Evolutionary conservation across 2,797 vertebrate genomes (phyloP).

Genomic region (Megalops cyprinoides): DNA sequence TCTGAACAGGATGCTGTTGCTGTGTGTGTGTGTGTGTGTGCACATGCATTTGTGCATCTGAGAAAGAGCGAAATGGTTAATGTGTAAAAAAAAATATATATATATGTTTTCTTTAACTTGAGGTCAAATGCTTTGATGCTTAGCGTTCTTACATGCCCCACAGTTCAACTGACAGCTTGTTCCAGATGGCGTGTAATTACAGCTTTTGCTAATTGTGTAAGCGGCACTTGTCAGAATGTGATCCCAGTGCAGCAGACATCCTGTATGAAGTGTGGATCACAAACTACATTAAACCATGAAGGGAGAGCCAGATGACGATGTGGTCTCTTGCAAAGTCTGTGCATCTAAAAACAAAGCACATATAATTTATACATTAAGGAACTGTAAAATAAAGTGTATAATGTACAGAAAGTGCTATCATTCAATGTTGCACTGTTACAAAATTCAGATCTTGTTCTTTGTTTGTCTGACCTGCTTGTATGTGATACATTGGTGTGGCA

Average conservation of each 20-base stretch:
- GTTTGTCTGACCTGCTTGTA: too few relatives aligned
- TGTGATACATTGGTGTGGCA: too few relatives aligned
- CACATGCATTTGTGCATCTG: too few relatives aligned
- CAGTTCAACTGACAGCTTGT: not conserved
- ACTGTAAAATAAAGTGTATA: too few relatives aligned
- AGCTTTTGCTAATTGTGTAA: slow-evolving; percentile 6
- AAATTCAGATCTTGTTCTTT: too few relatives aligned
- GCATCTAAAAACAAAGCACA: too few relatives aligned
- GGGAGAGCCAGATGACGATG: too few relatives aligned
- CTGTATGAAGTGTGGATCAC: not conserved
- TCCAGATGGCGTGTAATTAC: slow-evolving; percentile 20
- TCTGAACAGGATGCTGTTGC: too few relatives aligned
- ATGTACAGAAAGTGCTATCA: not conserved
- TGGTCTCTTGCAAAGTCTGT: too few relatives aligned
- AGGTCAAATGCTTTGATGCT: not conserved
- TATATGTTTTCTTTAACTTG: not conserved
- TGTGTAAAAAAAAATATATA: too few relatives aligned
- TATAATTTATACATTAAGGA: slow-evolving; percentile 23
- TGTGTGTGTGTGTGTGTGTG: not conserved
- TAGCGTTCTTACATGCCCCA: not conserved
- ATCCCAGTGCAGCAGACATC: not conserved
- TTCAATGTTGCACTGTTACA: too few relatives aligned
- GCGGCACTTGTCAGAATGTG: slow-evolving; percentile 11
- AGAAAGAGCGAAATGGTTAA: not conserved
- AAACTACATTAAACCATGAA: not conserved